A percentile compares a stretch with the other conserved stretches of the same genome.
These are phyloP conservation scores for Leucopsar rothschildi DNA, from an alignment of 2,113 vertebrate species.

Conservation along the genomic window DNA sequence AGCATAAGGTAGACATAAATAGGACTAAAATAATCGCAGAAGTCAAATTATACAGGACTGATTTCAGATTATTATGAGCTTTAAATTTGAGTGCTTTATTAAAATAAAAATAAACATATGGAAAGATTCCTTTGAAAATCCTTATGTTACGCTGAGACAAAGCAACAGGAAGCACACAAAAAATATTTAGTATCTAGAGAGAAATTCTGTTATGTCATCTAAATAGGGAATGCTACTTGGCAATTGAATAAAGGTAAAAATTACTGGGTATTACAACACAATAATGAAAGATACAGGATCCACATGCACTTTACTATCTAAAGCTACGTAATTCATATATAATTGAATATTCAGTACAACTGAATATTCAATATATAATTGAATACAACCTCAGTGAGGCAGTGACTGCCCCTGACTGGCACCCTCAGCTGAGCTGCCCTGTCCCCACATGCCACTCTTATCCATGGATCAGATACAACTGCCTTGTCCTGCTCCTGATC, in stretches of 20 bases:
- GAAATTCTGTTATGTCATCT: background rate
- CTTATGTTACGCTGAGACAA: background rate
- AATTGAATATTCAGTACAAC: background rate
- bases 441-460: fast-evolving
- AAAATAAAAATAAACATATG: background rate
- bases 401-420: background rate
- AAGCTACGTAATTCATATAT: background rate
- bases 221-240: background rate
- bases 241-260: background rate
- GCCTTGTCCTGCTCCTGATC: background rate
- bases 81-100: background rate
- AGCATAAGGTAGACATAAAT: background rate
- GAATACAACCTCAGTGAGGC: background rate
- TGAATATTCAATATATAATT: background rate
- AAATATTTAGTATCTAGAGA: background rate
- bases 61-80: background rate
- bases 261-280: background rate
- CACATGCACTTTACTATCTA: background rate
- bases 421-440: background rate
- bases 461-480: fast-evolving
- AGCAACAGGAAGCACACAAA: background rate
- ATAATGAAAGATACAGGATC: background rate
- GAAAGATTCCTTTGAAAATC: background rate
- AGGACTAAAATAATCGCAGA: background rate
- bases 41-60: background rate